These are phyloP conservation scores for Crambe crambe DNA, from an alignment of 37 sponge, comb jelly and placozoan species.

Conservation along the genomic window DNA sequence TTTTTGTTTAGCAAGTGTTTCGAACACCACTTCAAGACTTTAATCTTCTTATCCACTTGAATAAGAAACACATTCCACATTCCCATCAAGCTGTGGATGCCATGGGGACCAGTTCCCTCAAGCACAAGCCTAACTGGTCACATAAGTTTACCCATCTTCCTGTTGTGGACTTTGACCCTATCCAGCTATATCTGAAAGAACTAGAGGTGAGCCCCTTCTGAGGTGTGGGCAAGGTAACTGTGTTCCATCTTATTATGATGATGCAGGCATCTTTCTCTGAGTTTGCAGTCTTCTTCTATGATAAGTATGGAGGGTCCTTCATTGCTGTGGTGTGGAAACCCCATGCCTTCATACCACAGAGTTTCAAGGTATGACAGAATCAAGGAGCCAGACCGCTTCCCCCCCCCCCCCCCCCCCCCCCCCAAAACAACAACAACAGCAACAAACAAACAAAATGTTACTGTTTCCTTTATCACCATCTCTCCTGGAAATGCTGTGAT, in stretches of 20 bases:
- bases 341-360: constrained; percentile 31
- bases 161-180: constrained; percentile 85
- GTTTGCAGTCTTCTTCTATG: constrained; percentile 90
- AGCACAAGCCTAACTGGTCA: neutral
- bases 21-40: constrained; percentile 79
- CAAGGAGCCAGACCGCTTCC: neutral
- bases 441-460: neutral
- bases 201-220: constrained; percentile 59
- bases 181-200: constrained; percentile 57
- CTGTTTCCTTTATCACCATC: neutral
- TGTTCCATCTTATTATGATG: neutral
- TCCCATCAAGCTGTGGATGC: constrained; percentile 61
- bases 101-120: constrained; percentile 15
- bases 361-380: constrained; percentile 72
- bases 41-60: constrained; percentile 80
- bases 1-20: constrained; percentile 69
- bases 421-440: no score
- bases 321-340: constrained; percentile 93
- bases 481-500: neutral
- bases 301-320: constrained; percentile 77
- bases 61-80: constrained; percentile 55
- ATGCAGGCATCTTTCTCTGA: constrained; percentile 65
- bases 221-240: neutral
- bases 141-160: constrained; percentile 56
- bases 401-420: neutral